A percentile compares a stretch with the other conserved stretches of the same genome.
Conservation (phyloP, 2,113 vertebrate genomes). For the Coptodon bakossiorum region DNA sequence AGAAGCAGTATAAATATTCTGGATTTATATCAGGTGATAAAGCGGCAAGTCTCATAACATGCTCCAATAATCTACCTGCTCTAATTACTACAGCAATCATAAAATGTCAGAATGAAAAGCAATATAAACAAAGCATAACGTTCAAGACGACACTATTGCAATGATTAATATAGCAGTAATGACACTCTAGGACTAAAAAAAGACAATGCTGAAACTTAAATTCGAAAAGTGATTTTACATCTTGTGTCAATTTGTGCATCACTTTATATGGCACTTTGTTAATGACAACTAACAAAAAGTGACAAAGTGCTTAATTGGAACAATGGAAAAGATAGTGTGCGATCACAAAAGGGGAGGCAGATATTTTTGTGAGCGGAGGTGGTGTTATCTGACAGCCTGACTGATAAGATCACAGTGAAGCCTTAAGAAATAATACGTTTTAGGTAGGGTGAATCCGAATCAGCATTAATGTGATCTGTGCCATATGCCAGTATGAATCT, state of each 20-base stretch:
- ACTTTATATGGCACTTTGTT: slow-evolving; percentile 10
- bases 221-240: slow-evolving; percentile 2
- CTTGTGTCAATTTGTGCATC: neutral
- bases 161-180: slow-evolving; percentile 59
- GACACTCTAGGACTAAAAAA: neutral
- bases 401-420: slow-evolving; percentile 38
- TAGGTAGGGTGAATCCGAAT: slow-evolving; percentile 18
- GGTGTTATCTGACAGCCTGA: slow-evolving; percentile 21
- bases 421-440: slow-evolving; percentile 39
- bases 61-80: slow-evolving; percentile 71
- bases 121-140: slow-evolving; percentile 70
- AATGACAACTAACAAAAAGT: slow-evolving; percentile 43
- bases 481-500: slow-evolving; percentile 44
- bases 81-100: slow-evolving; percentile 74
- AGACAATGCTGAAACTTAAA: neutral
- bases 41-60: slow-evolving; percentile 71
- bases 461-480: slow-evolving; percentile 24
- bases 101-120: slow-evolving; percentile 69
- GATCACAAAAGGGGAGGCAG: slow-evolving; percentile 31
- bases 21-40: slow-evolving; percentile 75
- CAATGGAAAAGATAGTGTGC: slow-evolving; percentile 8
- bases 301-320: slow-evolving; percentile 51
- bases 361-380: slow-evolving; percentile 2
- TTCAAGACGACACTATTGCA: slow-evolving; percentile 53
- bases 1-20: slow-evolving; percentile 67